Evolutionary conservation across 2,797 vertebrate species (phyloP).

Genomic region (Propithecus deckenii): DNA sequence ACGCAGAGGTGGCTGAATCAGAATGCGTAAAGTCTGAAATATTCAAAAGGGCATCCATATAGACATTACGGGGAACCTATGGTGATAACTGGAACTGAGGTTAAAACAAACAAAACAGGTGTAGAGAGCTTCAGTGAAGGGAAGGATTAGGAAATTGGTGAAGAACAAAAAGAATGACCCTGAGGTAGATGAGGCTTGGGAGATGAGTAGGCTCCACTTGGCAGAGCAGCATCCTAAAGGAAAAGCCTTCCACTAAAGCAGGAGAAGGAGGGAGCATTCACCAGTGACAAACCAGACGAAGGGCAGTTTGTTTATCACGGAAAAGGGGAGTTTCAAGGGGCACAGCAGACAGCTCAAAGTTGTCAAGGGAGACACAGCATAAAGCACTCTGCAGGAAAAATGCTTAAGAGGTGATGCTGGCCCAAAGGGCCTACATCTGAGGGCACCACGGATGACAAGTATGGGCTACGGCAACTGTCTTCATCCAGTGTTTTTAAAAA

Average conservation of each 20-base stretch:
- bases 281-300: background rate
- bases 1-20: background rate
- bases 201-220: background rate
- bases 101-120: background rate
- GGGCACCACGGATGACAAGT: background rate
- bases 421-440: background rate
- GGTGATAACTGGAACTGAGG: background rate
- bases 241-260: background rate
- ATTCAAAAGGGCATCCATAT: background rate
- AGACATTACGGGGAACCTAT: background rate
- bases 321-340: background rate
- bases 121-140: background rate
- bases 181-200: background rate
- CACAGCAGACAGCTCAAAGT: background rate
- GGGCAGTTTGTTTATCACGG: background rate
- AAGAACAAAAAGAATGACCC: background rate
- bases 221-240: background rate
- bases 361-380: background rate
- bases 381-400: background rate
- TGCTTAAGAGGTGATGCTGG: background rate
- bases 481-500: background rate
- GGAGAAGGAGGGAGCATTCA: background rate
- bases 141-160: background rate
- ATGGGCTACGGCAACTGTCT: background rate
- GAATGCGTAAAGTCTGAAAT: background rate